Base-by-base conservation (phyloP, 2,797 vertebrate genomes). In the Sciaenops ocellatus region DNA sequence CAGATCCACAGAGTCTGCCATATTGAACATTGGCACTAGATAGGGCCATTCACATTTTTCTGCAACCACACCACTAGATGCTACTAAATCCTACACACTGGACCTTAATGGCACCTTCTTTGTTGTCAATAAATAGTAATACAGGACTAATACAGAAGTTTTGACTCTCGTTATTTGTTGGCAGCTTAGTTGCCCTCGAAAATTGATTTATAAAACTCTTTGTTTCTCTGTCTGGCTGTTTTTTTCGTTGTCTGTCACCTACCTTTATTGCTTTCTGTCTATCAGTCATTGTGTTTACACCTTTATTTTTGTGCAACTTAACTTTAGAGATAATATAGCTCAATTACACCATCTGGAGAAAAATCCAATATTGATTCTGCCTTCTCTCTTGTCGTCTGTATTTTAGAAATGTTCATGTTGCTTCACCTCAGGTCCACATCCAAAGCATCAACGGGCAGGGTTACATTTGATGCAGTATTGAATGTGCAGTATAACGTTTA, bases 311-410 rank as follows among this genome's bases (percentile, higher is more conserved):
- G n/a, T 54, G 34, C 62, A 59, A 78, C 81, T 87, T 75, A 73
- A 81, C 73, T 84, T 70, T 78, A 78, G 57, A 85, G 64, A 86
- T 82, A 78, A 75, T 80, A 64, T 20, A 72, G 63, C 78, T 89
- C 80, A 78, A 80, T 90, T 78, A 86, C 76, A 84, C 67, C 79
- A 76, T 72, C 60, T 69, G 73, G 72, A 88, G 65, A 74, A 78
- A 75, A 81, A 89, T 78, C 59, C n/a, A 1, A 66, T 78, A 89
- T 85, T 75, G 90, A 85, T 89, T 88, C 79, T 41, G 46, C 65
- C 24, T 80, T 82, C 72, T 69, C 56, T 76, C 34, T 78, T 74
- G 56, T 88, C 80, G 46, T 73, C 50, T 26, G 63, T 82, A 59
- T 80, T 79, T 80, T 72, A 54, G 26, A 80, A 71, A 70, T 60